Percentiles rank a stretch among this genome's conserved stretches.
Conservation (phyloP, 2,888 invertebrate species). For the Nemotelus pantherinus region DNA sequence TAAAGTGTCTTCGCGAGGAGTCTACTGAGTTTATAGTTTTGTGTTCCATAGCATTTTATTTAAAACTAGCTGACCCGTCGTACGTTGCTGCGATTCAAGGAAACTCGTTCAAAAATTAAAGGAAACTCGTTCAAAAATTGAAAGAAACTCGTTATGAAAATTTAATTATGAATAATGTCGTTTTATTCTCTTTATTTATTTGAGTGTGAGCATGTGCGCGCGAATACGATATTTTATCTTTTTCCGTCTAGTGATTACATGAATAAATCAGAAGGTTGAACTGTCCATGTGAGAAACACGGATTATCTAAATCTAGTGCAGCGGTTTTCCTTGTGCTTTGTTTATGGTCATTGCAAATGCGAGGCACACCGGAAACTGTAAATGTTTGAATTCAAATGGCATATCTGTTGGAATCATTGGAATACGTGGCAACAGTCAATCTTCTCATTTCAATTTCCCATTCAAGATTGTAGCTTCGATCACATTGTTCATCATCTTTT, state of each 20-base stretch:
- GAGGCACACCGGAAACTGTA: conserved; percentile 56
- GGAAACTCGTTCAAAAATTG: too few species aligned
- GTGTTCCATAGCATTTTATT: too few species aligned
- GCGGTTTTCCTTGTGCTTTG: conserved; percentile 53
- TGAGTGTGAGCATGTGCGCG: not conserved
- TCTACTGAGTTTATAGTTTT: too few species aligned
- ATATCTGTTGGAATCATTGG: conserved; percentile 57
- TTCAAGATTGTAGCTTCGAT: conserved; percentile 54
- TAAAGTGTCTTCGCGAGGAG: too few species aligned
- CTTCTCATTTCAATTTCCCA: conserved; percentile 51
- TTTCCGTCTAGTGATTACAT: conserved; percentile 9
- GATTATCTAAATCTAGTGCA: conserved; percentile 54
- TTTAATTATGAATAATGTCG: not conserved
- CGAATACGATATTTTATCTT: conserved; percentile 47
- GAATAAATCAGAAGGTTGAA: conserved; percentile 47
- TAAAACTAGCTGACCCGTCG: too few species aligned
- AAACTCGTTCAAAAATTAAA: too few species aligned
- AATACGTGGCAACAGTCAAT: conserved; percentile 56
- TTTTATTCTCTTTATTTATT: not conserved
- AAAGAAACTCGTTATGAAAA: too few species aligned
- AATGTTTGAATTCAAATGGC: conserved; percentile 54
- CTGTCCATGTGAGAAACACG: conserved; percentile 53
- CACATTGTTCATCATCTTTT: conserved; percentile 55
- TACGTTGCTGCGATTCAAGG: too few species aligned
- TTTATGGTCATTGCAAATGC: conserved; percentile 57